Conservation (phyloP, 2,888 invertebrate species). For the Esperia sulphurella region DNA sequence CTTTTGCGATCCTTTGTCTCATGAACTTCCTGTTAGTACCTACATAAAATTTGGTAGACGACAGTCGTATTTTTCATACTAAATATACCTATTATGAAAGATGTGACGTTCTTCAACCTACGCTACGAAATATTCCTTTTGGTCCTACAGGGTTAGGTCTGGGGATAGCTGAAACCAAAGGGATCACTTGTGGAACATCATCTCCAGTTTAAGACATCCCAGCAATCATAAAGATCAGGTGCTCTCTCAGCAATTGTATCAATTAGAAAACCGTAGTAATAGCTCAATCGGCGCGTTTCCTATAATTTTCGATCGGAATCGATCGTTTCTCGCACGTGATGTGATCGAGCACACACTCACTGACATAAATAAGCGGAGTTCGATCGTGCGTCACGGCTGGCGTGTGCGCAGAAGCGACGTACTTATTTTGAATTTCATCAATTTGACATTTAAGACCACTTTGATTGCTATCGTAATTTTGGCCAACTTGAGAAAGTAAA, state of each 20-base stretch:
- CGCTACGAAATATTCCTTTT: no score
- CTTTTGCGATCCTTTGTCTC: no score
- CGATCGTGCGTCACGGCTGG: conserved; percentile 17
- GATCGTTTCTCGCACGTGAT: conserved; percentile 17
- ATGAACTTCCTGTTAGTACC: no score
- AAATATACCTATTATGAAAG: no score
- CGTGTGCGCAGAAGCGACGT: neutral
- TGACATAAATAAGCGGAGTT: conserved; percentile 25
- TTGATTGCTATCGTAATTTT: neutral
- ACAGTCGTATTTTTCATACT: no score
- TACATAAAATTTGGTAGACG: no score
- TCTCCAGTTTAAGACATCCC: neutral
- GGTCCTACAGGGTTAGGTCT: no score
- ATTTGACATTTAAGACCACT: neutral
- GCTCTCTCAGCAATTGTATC: conserved; percentile 13
- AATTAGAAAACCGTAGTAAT: conserved; percentile 27
- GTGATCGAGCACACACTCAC: conserved; percentile 19
- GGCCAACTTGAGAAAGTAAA: neutral
- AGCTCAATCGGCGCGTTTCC: conserved; percentile 22
- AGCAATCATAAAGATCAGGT: neutral
- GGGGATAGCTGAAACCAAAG: no score
- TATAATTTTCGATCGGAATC: conserved; percentile 24
- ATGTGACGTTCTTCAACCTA: no score
- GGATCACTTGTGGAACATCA: no score
- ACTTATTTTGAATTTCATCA: conserved; percentile 6